Conservation (phyloP, 2,888 invertebrate genomes). For the Priocnemis perturbator region DNA sequence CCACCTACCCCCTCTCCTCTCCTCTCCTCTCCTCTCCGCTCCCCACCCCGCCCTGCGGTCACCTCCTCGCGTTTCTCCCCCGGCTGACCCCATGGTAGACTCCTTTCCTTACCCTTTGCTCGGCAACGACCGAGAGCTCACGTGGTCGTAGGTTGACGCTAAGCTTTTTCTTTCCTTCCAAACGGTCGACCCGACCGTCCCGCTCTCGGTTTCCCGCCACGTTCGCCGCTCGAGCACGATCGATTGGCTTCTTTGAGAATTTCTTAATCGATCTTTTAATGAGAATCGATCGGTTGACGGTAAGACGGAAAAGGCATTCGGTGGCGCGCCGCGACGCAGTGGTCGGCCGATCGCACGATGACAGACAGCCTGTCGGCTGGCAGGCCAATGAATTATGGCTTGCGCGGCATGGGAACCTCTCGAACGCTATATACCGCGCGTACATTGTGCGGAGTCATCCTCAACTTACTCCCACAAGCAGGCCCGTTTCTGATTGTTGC, state of each 20-base stretch:
- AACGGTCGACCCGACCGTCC: no score
- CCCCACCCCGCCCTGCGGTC: constrained; percentile 2
- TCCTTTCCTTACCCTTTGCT: no score
- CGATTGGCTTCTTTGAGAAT: no score
- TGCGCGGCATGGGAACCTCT: constrained; percentile 66
- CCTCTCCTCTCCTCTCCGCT: constrained; percentile 15
- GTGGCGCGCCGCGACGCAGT: constrained; percentile 35
- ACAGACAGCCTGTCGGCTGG: constrained; percentile 69
- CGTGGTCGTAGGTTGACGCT: no score
- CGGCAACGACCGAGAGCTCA: no score
- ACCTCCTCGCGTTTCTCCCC: no score
- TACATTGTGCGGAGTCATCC: background rate
- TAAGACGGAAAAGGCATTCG: constrained; percentile 55
- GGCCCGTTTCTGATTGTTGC: no score
- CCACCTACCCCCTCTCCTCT: constrained; percentile 28
- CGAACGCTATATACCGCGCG: constrained; percentile 16
- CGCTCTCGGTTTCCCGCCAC: background rate
- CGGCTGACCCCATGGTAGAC: no score
- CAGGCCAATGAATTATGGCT: constrained; percentile 71
- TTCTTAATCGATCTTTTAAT: no score
- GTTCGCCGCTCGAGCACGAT: background rate
- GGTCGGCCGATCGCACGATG: constrained; percentile 56
- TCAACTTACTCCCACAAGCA: no score
- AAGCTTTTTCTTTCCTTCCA: no score
- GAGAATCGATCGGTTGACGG: constrained; percentile 45